Percentiles rank a stretch among this genome's conserved stretches.
Conservation (phyloP, 2,797 vertebrate genomes). For the Amniataba percoides region DNA sequence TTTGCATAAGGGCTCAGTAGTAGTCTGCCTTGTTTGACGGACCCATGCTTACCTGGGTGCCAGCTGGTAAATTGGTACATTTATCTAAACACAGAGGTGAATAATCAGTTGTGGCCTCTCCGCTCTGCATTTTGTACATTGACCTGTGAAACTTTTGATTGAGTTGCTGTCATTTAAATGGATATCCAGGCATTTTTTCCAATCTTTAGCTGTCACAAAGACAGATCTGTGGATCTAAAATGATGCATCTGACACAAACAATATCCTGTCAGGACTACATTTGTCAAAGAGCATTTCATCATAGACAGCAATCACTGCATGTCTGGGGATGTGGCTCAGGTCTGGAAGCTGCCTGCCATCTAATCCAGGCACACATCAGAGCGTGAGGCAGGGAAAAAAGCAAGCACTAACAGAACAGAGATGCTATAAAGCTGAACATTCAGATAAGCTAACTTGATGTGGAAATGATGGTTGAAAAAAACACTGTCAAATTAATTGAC, state of each 20-base stretch:
- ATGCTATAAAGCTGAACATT: not conserved
- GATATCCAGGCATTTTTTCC: slow-evolving; percentile 3
- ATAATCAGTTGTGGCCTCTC: not conserved
- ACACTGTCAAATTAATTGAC: not conserved
- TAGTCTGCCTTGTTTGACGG: not conserved
- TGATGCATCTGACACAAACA: not conserved
- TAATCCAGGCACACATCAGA: not conserved
- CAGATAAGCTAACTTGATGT: slow-evolving; percentile 1
- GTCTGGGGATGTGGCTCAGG: slow-evolving; percentile 10
- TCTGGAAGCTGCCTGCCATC: not conserved
- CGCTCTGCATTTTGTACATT: slow-evolving; percentile 16
- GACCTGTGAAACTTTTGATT: slow-evolving; percentile 6
- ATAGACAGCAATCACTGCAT: slow-evolving; percentile 4
- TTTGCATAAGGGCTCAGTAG: not conserved
- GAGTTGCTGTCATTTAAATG: slow-evolving; percentile 6
- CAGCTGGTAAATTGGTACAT: not conserved
- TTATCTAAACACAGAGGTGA: not conserved
- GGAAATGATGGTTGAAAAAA: not conserved
- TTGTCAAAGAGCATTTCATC: slow-evolving; percentile 31
- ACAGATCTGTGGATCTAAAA: slow-evolving; percentile 12
- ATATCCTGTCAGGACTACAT: slow-evolving; percentile 12
- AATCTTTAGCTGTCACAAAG: not conserved
- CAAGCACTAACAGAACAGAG: not conserved
- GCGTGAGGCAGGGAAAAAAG: not conserved
- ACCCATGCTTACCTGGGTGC: not conserved